Evolutionary conservation across 2,888 invertebrate genomes (phyloP).

Genomic region (Scaptomyza polygonia): DNA sequence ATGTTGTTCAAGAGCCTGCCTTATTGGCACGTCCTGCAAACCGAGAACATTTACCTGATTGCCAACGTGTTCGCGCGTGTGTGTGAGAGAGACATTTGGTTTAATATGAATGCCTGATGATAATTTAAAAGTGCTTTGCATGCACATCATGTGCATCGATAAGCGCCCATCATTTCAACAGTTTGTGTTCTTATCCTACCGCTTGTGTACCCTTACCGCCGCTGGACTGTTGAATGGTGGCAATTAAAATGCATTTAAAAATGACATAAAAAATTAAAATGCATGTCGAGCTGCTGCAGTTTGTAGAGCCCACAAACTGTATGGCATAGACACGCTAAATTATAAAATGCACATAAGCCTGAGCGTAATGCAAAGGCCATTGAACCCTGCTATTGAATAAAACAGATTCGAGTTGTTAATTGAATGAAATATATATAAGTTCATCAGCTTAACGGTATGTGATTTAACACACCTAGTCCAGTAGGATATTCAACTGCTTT

Average conservation of each 20-base stretch:
- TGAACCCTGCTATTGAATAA: neutral
- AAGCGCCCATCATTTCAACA: conserved; percentile 62
- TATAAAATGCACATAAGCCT: too few relatives aligned
- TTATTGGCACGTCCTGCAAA: conserved; percentile 51
- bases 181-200: conserved; percentile 15
- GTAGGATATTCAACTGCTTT: neutral
- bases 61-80: conserved; percentile 8
- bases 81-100: conserved; percentile 12
- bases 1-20: conserved; percentile 36
- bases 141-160: conserved; percentile 71
- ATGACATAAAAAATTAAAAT: conserved; percentile 50
- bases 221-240: conserved; percentile 19
- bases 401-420: neutral
- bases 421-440: too few relatives aligned
- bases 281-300: conserved; percentile 24
- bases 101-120: conserved; percentile 65
- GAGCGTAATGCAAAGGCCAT: neutral
- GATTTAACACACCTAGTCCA: neutral
- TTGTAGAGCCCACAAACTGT: conserved; percentile 17
- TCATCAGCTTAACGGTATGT: neutral
- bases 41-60: conserved; percentile 14
- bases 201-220: neutral
- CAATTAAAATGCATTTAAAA: conserved; percentile 73
- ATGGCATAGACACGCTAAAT: conserved; percentile 9
- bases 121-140: conserved; percentile 74